Conservation (phyloP, 2,888 invertebrate genomes). For the Criorhina ranunculi region DNA sequence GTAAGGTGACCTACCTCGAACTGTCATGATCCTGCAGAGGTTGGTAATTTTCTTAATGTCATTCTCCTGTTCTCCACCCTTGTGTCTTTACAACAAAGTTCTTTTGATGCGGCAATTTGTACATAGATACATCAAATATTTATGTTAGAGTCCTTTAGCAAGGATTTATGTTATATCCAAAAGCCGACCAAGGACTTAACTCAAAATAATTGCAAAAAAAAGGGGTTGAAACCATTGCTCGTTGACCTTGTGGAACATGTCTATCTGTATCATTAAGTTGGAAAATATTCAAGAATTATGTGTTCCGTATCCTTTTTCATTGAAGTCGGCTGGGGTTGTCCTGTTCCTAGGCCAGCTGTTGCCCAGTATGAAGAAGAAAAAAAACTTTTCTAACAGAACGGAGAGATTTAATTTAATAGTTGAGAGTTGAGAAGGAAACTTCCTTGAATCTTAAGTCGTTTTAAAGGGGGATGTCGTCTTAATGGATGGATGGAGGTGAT, state of each 20-base stretch:
- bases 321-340: too few species aligned
- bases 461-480: background rate
- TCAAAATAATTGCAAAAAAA: conserved; percentile 23
- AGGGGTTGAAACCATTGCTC: conserved; percentile 44
- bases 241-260: conserved; percentile 25
- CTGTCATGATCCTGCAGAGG: too few species aligned
- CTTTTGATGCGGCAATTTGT: conserved; percentile 28
- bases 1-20: background rate
- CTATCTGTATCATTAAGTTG: conserved; percentile 41
- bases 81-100: background rate
- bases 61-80: too few species aligned
- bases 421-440: background rate
- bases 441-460: conserved; percentile 5
- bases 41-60: too few species aligned
- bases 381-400: background rate
- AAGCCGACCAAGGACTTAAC: background rate
- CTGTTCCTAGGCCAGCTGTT: background rate
- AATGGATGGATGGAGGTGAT: background rate
- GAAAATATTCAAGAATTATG: conserved; percentile 40
- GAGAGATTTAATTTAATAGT: conserved; percentile 22
- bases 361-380: conserved; percentile 1
- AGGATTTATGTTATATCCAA: background rate
- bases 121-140: conserved; percentile 43
- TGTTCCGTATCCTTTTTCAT: background rate
- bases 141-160: background rate